Evolutionary conservation across 2,888 invertebrate genomes (phyloP).

Genomic region (Epiblema foenella): DNA sequence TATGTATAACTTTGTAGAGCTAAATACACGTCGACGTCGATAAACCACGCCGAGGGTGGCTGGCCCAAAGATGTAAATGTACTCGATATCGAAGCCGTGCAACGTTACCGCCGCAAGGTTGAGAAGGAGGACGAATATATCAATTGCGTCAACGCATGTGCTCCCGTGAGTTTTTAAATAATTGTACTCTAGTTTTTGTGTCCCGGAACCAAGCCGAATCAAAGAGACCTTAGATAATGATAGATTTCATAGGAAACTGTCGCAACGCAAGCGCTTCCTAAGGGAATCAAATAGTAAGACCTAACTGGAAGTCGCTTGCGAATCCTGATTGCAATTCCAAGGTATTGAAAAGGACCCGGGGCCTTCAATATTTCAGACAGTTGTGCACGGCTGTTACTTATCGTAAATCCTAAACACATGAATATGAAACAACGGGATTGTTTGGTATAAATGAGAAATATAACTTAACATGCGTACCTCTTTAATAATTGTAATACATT

Average conservation of each 20-base stretch:
- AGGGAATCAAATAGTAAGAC: no score
- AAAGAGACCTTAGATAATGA: not conserved
- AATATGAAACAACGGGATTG: not conserved
- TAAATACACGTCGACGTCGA: constrained; percentile 83
- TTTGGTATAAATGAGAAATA: not conserved
- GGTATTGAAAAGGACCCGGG: not conserved
- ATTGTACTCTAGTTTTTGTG: not conserved
- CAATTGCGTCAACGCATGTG: constrained; percentile 84
- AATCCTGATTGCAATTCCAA: not conserved
- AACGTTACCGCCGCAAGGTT: constrained; percentile 90
- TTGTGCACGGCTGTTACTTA: no score
- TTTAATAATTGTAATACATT: constrained; percentile 6
- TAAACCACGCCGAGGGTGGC: constrained; percentile 91
- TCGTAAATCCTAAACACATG: no score
- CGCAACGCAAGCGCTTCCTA: not conserved
- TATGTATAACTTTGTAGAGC: constrained; percentile 67
- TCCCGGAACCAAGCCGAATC: not conserved
- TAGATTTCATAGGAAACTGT: not conserved
- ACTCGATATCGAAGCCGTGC: constrained; percentile 88
- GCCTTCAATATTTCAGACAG: no score
- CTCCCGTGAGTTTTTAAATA: constrained; percentile 58
- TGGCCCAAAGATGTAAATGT: constrained; percentile 91
- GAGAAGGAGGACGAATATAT: constrained; percentile 92
- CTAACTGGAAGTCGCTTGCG: not conserved
- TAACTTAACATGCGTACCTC: not conserved